These are phyloP conservation scores for Philypnodon macrostomus DNA, from an alignment of 2,797 vertebrate species.

Conservation along the genomic window DNA sequence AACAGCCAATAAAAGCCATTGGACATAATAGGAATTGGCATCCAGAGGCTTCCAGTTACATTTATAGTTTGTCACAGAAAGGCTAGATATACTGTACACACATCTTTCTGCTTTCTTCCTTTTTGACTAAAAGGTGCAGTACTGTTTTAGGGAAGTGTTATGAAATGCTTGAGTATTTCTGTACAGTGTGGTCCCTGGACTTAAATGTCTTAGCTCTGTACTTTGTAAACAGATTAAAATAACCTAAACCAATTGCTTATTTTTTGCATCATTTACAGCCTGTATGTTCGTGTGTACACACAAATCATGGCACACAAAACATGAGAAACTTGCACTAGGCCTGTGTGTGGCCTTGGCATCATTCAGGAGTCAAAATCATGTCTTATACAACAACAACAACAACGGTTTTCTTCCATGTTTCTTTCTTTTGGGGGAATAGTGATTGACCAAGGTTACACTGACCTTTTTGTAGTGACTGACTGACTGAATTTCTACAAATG, in stretches of 20 bases:
- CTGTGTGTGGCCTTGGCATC: conserved; percentile 29
- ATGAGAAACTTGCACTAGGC: no score
- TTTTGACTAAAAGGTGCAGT: conserved; percentile 9
- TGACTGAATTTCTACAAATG: conserved; percentile 13
- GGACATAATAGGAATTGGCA: background rate
- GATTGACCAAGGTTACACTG: conserved; percentile 34
- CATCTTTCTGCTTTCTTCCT: conserved; percentile 24
- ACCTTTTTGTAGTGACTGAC: conserved; percentile 18
- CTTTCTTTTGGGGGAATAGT: no score
- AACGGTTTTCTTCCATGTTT: no score
- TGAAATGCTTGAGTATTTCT: no score
- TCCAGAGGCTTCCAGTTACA: conserved; percentile 4
- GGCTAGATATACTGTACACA: conserved; percentile 7
- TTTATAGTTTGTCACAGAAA: conserved; percentile 25
- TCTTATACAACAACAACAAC: conserved; percentile 27
- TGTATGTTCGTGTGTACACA: no score
- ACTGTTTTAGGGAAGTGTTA: no score
- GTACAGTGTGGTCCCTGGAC: no score
- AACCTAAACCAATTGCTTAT: no score
- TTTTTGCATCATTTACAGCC: no score
- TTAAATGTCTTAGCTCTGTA: no score
- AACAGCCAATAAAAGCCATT: background rate
- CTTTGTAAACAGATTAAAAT: no score
- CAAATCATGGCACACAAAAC: no score
- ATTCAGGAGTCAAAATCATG: conserved; percentile 19